Conservation (phyloP, 2,797 vertebrate species). For the Molossus molossus region DNA sequence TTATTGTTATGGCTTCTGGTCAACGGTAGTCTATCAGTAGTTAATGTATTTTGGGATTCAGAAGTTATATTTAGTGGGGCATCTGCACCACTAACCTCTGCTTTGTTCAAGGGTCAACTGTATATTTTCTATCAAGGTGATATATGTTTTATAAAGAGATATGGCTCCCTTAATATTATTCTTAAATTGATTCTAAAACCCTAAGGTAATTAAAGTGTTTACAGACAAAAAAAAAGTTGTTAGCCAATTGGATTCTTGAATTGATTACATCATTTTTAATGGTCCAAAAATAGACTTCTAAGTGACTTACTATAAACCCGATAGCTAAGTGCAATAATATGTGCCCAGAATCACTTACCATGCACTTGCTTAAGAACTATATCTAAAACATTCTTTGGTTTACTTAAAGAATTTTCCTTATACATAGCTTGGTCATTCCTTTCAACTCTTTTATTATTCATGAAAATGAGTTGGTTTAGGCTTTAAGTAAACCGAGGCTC, state of each 20-base stretch:
- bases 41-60: not conserved
- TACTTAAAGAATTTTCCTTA: not conserved
- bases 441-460: conserved; percentile 22
- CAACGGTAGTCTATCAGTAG: not conserved
- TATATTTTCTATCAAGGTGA: not conserved
- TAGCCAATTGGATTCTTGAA: not conserved
- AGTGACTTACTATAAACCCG: not conserved
- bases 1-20: too few relatives aligned
- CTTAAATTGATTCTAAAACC: not conserved
- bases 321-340: not conserved
- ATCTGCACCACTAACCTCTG: too few relatives aligned
- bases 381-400: not conserved
- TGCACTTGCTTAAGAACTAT: not conserved
- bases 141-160: not conserved
- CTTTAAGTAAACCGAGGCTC: not conserved
- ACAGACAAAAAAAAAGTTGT: not conserved
- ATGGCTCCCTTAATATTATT: not conserved
- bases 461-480: not conserved
- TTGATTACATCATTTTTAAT: not conserved
- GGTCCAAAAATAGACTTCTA: not conserved
- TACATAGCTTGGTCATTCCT: not conserved
- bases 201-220: not conserved
- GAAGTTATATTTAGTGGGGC: not conserved
- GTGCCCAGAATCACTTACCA: not conserved
- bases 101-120: not conserved